A percentile compares a stretch with the other conserved stretches of the same genome.
phyloP scores from a whole-genome alignment of 2,113 vertebrate species.

The Lophura nycthemera region DNA sequence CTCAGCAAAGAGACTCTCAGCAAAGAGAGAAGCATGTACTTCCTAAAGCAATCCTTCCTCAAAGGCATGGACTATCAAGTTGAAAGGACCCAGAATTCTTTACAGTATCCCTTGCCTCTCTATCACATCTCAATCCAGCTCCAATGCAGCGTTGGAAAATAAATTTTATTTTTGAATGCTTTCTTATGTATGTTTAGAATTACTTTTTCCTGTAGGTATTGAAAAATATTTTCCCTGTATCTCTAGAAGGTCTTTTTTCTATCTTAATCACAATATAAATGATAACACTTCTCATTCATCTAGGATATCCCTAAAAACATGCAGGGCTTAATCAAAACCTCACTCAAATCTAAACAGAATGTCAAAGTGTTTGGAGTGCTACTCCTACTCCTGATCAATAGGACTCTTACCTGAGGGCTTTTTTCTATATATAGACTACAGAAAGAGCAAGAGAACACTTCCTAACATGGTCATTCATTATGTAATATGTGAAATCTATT shows the following conservation, averaged over 20 bases:
- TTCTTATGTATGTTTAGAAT: background rate
- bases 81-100: background rate
- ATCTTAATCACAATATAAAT: conserved; percentile 15
- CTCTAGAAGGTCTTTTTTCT: background rate
- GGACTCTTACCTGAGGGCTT: conserved; percentile 66
- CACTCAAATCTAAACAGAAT: conserved; percentile 3
- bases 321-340: background rate
- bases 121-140: background rate
- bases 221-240: background rate
- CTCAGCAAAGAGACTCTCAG: background rate
- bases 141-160: background rate
- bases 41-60: background rate
- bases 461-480: conserved; percentile 70
- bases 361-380: background rate
- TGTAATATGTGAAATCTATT: conserved; percentile 73
- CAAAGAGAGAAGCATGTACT: background rate
- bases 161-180: background rate
- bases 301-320: background rate
- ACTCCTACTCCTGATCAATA: conserved; percentile 38
- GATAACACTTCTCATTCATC: background rate
- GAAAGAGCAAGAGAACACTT: conserved; percentile 66
- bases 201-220: background rate
- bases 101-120: background rate
- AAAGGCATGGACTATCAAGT: fast-evolving
- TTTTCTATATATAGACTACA: conserved; percentile 67